Conservation (phyloP, 2,113 vertebrate species). For the Brachypodius melanocephalos region DNA sequence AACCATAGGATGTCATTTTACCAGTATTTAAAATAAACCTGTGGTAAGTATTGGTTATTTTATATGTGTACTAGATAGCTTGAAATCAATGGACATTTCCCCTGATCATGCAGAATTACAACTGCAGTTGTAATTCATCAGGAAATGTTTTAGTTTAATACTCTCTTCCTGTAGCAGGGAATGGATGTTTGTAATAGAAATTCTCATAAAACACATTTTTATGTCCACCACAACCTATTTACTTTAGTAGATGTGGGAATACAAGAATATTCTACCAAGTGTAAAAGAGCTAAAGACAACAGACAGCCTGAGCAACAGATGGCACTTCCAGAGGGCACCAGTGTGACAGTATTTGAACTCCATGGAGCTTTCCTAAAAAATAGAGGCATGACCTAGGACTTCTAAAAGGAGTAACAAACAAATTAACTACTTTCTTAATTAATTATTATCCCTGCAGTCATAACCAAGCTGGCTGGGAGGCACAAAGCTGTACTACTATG, state of each 20-base stretch:
- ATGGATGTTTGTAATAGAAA: not conserved
- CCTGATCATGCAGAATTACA: not conserved
- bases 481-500: not conserved
- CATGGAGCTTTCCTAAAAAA: not conserved
- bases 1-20: not conserved
- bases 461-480: not conserved
- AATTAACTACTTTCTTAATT: not conserved
- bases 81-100: not conserved
- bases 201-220: not conserved
- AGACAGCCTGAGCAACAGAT: constrained; percentile 13
- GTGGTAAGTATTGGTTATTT: not conserved
- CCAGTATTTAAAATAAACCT: not conserved
- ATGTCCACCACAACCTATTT: not conserved
- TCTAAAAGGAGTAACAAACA: not conserved
- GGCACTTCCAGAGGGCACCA: constrained; percentile 23
- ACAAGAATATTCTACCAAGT: not conserved
- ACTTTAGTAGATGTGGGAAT: not conserved
- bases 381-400: not conserved
- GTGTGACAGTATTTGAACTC: not conserved
- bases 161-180: not conserved
- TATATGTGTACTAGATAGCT: not conserved
- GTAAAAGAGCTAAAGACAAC: not conserved
- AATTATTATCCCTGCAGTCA: not conserved
- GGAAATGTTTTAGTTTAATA: not conserved
- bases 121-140: not conserved